Percentiles rank a stretch among this genome's conserved stretches.
Evolutionary conservation across 2,113 vertebrate genomes (phyloP).

Genomic region (Monarcha castaneiventris): DNA sequence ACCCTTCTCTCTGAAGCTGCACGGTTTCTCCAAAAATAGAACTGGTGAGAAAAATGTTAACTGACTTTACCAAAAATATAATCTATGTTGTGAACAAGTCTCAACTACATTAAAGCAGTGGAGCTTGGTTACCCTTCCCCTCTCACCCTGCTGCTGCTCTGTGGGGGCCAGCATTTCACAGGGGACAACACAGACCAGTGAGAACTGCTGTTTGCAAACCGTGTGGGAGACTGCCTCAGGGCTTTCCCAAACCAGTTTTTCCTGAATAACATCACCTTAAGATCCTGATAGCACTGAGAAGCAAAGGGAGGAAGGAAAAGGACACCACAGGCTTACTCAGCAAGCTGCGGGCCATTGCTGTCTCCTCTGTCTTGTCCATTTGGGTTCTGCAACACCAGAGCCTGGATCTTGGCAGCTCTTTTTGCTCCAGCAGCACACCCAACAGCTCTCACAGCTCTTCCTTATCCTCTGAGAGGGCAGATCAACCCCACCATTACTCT

Average conservation of each 20-base stretch:
- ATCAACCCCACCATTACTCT: neutral
- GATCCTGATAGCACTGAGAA: neutral
- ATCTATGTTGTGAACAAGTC: neutral
- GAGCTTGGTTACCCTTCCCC: neutral
- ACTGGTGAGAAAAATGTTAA: constrained; percentile 24
- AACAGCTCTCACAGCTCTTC: neutral
- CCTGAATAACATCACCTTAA: neutral
- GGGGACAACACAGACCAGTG: neutral
- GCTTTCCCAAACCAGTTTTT: neutral
- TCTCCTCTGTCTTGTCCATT: neutral
- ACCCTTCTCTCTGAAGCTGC: neutral
- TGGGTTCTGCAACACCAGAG: neutral
- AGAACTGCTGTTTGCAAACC: neutral
- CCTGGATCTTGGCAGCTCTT: neutral
- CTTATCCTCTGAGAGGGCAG: neutral
- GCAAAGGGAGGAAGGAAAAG: neutral
- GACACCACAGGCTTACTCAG: neutral
- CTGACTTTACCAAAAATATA: constrained; percentile 26
- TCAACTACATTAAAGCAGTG: neutral
- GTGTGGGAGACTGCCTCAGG: neutral
- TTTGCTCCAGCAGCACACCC: neutral
- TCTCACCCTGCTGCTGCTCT: neutral
- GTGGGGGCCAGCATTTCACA: neutral
- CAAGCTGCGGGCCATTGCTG: fast-evolving
- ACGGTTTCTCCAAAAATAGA: constrained; percentile 44